Evolutionary conservation across 2,797 vertebrate species (phyloP).

Genomic region (Eidolon dupreanum): DNA sequence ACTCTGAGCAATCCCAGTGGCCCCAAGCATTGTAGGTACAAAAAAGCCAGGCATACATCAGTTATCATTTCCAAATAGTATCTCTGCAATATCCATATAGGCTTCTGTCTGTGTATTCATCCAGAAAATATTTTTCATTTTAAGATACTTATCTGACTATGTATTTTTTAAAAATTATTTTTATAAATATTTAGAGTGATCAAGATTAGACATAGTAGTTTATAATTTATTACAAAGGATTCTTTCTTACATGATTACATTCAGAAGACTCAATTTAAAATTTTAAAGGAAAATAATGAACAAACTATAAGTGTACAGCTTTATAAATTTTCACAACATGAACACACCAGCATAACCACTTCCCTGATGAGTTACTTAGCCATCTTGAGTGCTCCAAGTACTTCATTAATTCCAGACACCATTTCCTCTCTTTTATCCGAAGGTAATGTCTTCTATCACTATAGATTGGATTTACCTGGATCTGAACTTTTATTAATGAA

Average conservation of each 20-base stretch:
- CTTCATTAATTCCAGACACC: not conserved
- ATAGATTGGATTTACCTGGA: not conserved
- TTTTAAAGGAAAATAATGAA: conserved; percentile 2
- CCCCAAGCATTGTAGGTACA: not conserved
- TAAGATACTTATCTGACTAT: not conserved
- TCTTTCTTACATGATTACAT: not conserved
- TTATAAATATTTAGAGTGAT: not conserved
- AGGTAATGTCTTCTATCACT: not conserved
- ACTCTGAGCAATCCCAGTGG: not conserved
- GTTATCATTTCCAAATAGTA: not conserved
- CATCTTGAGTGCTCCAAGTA: not conserved
- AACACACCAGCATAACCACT: not conserved
- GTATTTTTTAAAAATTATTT: not conserved
- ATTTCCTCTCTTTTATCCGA: not conserved
- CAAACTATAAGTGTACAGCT: not conserved
- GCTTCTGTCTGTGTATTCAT: not conserved
- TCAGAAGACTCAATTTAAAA: not conserved
- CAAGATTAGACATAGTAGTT: not conserved
- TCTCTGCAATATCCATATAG: not conserved
- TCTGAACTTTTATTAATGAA: not conserved
- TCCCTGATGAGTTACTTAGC: not conserved
- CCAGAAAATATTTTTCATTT: not conserved
- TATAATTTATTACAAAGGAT: not conserved
- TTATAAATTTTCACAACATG: not conserved
- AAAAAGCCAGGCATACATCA: not conserved